Evolutionary conservation across 2,797 vertebrate genomes (phyloP).

Genomic region (Liparis tanakae): DNA sequence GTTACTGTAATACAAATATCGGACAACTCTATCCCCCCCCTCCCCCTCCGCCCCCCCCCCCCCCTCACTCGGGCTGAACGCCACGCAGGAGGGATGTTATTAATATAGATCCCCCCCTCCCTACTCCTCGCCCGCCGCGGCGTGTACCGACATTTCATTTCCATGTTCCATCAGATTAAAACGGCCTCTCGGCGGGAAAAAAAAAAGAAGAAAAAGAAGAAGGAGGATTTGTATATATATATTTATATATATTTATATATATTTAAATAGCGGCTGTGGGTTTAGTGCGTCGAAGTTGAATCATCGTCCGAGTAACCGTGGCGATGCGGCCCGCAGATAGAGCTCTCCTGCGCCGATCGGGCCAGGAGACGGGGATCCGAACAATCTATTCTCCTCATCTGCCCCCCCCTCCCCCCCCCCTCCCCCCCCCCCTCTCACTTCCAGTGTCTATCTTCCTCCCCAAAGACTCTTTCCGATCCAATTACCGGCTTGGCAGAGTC

Average conservation of each 20-base stretch:
- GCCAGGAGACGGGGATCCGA: conserved; percentile 66
- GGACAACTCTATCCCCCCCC: conserved; percentile 66
- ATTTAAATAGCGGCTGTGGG: conserved; percentile 50
- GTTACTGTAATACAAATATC: conserved; percentile 80
- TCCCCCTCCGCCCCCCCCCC: conserved; percentile 54
- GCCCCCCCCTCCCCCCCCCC: conserved; percentile 28
- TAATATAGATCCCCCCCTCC: conserved; percentile 63
- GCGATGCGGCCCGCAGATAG: conserved; percentile 46
- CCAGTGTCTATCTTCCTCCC: conserved; percentile 60
- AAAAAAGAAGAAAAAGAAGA: too few relatives aligned
- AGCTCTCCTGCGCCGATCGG: conserved; percentile 52
- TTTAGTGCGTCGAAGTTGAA: conserved; percentile 36
- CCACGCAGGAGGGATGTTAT: conserved; percentile 62
- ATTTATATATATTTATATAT: conserved; percentile 42
- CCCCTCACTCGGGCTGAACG: conserved; percentile 64
- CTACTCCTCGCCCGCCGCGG: conserved; percentile 3
- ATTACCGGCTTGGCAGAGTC: conserved; percentile 72
- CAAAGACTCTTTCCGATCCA: conserved; percentile 69
- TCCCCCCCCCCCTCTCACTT: conserved; percentile 28
- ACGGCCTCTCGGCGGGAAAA: conserved; percentile 37
- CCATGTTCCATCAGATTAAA: conserved; percentile 71
- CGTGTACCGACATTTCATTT: conserved; percentile 70
- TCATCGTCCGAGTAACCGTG: conserved; percentile 58
- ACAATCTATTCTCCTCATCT: conserved; percentile 53
- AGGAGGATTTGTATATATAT: conserved; percentile 12